Conservation (phyloP, 2,113 vertebrate species). For the Physeter macrocephalus region DNA sequence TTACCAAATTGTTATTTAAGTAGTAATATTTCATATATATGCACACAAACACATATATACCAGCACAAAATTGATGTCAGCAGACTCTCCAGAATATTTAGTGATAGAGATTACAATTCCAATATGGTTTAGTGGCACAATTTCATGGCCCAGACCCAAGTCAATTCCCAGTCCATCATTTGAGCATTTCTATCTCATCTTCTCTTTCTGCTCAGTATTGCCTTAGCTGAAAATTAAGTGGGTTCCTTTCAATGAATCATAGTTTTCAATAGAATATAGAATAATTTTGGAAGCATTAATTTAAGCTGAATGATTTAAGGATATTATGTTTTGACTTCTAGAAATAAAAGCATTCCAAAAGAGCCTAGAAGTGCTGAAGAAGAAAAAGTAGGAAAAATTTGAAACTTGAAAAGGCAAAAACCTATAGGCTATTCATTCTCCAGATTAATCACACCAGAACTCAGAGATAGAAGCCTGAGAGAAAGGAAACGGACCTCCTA, state of each 20-base stretch:
- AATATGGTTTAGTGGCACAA: not conserved
- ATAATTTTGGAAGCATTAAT: slow-evolving; percentile 31
- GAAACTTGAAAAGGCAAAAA: not conserved
- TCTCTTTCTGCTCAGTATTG: not conserved
- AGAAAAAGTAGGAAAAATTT: not conserved
- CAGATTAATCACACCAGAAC: not conserved
- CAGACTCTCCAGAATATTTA: not conserved
- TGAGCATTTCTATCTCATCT: not conserved
- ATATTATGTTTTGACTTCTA: not conserved
- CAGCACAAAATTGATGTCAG: not conserved
- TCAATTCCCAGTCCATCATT: not conserved
- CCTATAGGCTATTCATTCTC: not conserved
- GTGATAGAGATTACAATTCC: not conserved
- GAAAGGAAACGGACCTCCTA: not conserved
- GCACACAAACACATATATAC: too few relatives aligned
- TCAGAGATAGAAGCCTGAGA: not conserved
- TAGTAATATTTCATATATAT: not conserved
- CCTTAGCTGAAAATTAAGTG: not conserved
- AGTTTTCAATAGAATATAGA: not conserved
- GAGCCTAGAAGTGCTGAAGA: not conserved
- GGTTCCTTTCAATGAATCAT: not conserved
- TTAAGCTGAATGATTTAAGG: not conserved
- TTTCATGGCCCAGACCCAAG: not conserved
- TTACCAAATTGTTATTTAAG: not conserved
- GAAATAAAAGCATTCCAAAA: not conserved